Evolutionary conservation across 2,113 vertebrate species (phyloP), one percentile per base, ranked within the genome.

Genomic region (Oncorhynchus keta): DNA sequence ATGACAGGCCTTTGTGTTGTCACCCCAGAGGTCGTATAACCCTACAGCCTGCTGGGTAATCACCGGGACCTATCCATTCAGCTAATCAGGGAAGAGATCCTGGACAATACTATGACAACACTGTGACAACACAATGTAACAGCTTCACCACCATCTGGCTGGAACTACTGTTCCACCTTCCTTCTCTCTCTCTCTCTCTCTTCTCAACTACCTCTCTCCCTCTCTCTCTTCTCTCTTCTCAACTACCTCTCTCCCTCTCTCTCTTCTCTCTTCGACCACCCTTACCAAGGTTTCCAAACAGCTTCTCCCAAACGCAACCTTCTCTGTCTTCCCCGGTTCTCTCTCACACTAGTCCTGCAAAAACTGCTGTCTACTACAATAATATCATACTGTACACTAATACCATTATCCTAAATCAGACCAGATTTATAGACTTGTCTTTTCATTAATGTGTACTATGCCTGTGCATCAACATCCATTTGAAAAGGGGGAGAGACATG

Each of bases 41-140:
- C 82, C 84, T 79, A 76, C 49, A 77, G 81, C 86, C 84, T 88
- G 83, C 80, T 79, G 77, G 79, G 77, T 81, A 79, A 71, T 87
- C 59, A 62, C n/a, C n/a, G 3, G 59, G n/a, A 22, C 59, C 7
- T 2, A 62, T 62, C 59, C n/a, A 84, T 84, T 91, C 81, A 76
- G 84, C 85, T 89, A 89, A 91, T 89, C 87, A 89, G 79, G 0
- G 49, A 72, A 90, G 84, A 89, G 84, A 83, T 57, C 68, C 32
- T 20, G 62, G 73, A n/a, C 70, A 80, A 30, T 59, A 5, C 39
- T 65, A 76, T 81, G 81, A 84, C 85, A 87, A 30, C 11, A 8
- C 55, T 4, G 18, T 57, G 55, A 57, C 55, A 57, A 57, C 55
- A 20, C 55, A 57, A 57, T 57, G 20, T 4, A 57, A 57, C 18